Conservation (phyloP, 2,113 vertebrate species). For the Motacilla tschutschensis region DNA sequence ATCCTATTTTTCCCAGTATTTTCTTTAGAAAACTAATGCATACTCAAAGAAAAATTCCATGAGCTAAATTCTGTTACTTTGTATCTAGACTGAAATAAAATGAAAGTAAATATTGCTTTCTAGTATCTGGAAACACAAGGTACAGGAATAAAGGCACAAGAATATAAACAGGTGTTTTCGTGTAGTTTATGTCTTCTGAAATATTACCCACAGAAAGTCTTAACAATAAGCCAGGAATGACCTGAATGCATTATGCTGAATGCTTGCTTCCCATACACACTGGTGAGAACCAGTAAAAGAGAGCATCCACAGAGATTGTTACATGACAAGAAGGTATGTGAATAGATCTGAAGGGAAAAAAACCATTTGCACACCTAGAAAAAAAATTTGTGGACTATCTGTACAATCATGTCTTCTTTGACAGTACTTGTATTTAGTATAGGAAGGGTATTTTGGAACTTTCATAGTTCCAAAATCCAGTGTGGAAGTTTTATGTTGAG, state of each 20-base stretch:
- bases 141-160: neutral
- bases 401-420: neutral
- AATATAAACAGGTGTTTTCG: neutral
- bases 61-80: neutral
- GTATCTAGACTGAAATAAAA: neutral
- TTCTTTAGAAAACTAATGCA: neutral
- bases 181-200: neutral
- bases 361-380: neutral
- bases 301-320: neutral
- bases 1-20: neutral
- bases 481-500: neutral
- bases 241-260: neutral
- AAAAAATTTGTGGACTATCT: neutral
- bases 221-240: neutral
- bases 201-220: neutral
- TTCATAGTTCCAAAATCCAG: neutral
- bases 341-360: neutral
- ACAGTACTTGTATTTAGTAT: neutral
- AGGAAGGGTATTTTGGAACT: neutral
- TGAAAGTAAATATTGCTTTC: neutral
- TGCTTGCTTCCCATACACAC: neutral
- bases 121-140: neutral
- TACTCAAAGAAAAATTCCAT: neutral
- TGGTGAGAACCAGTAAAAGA: neutral
- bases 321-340: neutral